A percentile compares a stretch with the other conserved stretches of the same genome.
phyloP scores from a whole-genome alignment of 1,140 invertebrate species.

The Muscidifurax raptorellus region DNA sequence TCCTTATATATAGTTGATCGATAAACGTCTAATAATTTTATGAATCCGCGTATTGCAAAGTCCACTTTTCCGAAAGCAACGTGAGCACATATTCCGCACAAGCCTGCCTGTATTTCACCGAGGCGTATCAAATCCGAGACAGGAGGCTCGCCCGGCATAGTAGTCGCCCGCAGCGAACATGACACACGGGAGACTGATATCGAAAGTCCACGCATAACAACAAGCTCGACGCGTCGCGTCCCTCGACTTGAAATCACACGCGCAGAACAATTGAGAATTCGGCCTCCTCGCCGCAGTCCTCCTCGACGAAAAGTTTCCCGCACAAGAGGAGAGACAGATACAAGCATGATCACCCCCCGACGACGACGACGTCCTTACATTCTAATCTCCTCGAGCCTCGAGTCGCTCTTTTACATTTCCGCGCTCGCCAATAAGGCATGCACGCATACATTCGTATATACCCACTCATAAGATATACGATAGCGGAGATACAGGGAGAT shows the following conservation, averaged over 20 bases:
- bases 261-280: slow-evolving; percentile 29
- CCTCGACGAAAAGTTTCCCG: background rate
- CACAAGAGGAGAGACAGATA: background rate
- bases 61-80: too few species aligned
- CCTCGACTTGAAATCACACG: background rate
- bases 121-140: too few species aligned
- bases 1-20: background rate
- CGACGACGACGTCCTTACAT: slow-evolving; percentile 1
- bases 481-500: slow-evolving; percentile 65
- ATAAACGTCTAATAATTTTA: too few species aligned
- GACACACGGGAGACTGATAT: background rate
- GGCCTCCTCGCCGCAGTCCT: background rate
- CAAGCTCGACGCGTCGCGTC: background rate
- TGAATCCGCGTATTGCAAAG: too few species aligned
- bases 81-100: too few species aligned
- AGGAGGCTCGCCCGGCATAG: too few species aligned
- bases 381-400: background rate
- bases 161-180: slow-evolving; percentile 4
- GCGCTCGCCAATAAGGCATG: slow-evolving; percentile 17
- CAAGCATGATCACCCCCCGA: background rate
- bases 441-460: background rate
- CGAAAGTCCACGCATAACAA: background rate
- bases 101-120: too few species aligned
- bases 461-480: slow-evolving; percentile 63
- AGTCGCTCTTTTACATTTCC: slow-evolving; percentile 24